These are phyloP conservation scores for Elysia crispata DNA, from an alignment of 2,888 invertebrate species.

Conservation along the genomic window DNA sequence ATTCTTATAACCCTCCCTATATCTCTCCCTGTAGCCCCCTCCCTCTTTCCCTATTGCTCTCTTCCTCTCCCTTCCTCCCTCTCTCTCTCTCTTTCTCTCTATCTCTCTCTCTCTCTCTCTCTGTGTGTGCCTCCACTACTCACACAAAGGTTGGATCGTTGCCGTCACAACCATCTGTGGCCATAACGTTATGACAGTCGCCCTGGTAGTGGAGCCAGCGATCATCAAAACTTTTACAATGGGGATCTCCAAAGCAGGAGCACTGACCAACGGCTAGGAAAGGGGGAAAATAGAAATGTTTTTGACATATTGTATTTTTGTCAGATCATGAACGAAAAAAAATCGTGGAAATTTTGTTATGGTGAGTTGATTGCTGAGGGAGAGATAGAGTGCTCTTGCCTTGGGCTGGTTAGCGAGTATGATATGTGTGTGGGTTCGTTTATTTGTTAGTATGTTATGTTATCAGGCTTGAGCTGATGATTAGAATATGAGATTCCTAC, in stretches of 20 bases:
- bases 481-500: too few species aligned
- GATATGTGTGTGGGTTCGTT: too few species aligned
- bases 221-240: constrained; percentile 68
- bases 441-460: too few species aligned
- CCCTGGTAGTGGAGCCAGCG: constrained; percentile 68
- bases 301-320: too few species aligned
- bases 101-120: constrained; percentile 15
- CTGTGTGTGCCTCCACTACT: constrained; percentile 3
- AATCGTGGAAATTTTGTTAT: too few species aligned
- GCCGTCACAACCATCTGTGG: constrained; percentile 63
- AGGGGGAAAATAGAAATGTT: neutral
- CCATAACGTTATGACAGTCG: constrained; percentile 67
- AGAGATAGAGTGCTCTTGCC: too few species aligned
- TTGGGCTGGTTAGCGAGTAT: too few species aligned
- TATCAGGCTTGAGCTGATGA: too few species aligned
- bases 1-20: neutral
- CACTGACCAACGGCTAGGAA: constrained; percentile 66
- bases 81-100: constrained; percentile 30
- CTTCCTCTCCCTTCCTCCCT: constrained; percentile 6
- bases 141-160: constrained; percentile 27
- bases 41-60: neutral
- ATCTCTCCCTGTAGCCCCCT: neutral
- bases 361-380: too few species aligned
- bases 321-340: too few species aligned
- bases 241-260: constrained; percentile 73